Base-by-base conservation (phyloP, 2,797 vertebrate species). In the Bovichtus diacanthus region DNA sequence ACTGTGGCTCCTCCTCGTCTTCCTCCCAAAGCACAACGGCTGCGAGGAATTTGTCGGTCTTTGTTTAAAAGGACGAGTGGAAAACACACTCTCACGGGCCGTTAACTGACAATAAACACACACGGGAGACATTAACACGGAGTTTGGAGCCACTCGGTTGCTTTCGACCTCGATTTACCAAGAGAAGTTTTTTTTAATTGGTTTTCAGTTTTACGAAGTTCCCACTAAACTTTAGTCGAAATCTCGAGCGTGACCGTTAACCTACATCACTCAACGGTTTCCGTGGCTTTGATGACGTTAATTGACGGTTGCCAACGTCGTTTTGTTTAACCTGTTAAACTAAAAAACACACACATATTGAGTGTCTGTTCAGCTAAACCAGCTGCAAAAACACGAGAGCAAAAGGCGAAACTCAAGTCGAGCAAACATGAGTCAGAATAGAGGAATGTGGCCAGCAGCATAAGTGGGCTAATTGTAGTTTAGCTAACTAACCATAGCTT, bases 1-100 rank as follows among this genome's bases (percentile, higher is more conserved):
- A 82, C 77, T 41, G 77, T 90, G 90, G 93, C 95, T 94, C 95
- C 95, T 94, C 95, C 95, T 95, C 87, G 91, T 92, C 95, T 91
- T 95, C 93, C 93, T 93, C 87, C 91, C 86, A 62, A 76, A 89
- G 81, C 90, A 76, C 91, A 81, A 54, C 92, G 88, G 81, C 85
- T 54, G 51, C 56, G 70, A 88, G 89, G 90, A 93, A 91, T 93
- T 86, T 92, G 84, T 92, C 89, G 88, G 87, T 92, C 93, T 95
- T 94, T 95, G 94, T 94, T 94, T 91, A 87, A 91, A 89, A 91
- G 68, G 76, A 88, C 78, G 61, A 54, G 3, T 62, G 76, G 56
- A 87, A 88, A 86, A 86, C 71, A 74, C 38, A 25, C 36, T 23
- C 19, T 51, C 44, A 49, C 18, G 6, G 18, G 2, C 36, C 44